Conservation (phyloP, 2,888 invertebrate genomes). For the Strigamia transsilvanica region DNA sequence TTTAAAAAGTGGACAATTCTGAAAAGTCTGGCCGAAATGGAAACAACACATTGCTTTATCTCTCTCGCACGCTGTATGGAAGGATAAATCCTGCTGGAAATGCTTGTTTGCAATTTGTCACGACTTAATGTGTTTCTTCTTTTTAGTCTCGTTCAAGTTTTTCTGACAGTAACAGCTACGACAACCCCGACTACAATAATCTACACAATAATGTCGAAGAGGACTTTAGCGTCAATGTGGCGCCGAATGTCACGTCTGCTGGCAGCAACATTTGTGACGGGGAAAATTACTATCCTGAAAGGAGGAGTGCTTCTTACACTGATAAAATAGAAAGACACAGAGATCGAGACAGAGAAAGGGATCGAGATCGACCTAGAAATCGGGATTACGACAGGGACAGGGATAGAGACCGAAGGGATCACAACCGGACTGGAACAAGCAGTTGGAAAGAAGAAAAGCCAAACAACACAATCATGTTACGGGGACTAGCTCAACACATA, state of each 20-base stretch:
- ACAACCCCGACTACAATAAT: conserved; percentile 35
- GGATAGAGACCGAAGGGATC: conserved; percentile 57
- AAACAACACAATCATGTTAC: conserved; percentile 59
- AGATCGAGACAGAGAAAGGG: conserved; percentile 52
- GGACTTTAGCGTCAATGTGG: not conserved
- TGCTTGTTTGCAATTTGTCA: no score
- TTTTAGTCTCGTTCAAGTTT: conserved; percentile 54
- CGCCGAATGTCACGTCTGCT: not conserved
- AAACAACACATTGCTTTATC: no score
- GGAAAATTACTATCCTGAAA: conserved; percentile 22
- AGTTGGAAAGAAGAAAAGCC: conserved; percentile 59
- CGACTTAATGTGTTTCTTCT: conserved; percentile 18
- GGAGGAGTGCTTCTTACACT: not conserved
- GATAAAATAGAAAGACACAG: conserved; percentile 53
- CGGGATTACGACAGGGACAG: conserved; percentile 57
- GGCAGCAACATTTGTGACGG: not conserved
- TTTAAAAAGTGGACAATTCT: no score
- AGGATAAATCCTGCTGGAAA: no score
- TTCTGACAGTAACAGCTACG: conserved; percentile 52
- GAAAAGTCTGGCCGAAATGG: no score
- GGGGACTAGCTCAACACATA: conserved; percentile 58
- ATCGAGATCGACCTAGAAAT: conserved; percentile 56
- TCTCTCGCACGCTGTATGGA: no score
- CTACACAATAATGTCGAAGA: conserved; percentile 35
- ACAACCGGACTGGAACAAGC: conserved; percentile 50